Evolutionary conservation across 1,140 invertebrate species (phyloP).

Genomic region (Heliconius congener): DNA sequence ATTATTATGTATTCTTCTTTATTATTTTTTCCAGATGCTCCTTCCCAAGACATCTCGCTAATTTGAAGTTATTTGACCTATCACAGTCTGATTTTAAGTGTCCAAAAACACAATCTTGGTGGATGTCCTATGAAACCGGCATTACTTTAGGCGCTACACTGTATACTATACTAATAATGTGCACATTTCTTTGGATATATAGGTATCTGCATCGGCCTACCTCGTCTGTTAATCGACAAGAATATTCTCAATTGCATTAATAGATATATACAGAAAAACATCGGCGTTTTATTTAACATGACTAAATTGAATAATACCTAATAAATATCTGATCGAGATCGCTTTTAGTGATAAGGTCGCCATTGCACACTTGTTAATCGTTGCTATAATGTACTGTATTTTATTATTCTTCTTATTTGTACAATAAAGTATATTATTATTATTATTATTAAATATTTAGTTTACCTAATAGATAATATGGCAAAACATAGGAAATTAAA

Average conservation of each 20-base stretch:
- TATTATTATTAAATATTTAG: too few species aligned
- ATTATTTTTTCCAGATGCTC: constrained; percentile 31
- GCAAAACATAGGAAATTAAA: too few species aligned
- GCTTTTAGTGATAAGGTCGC: too few species aligned
- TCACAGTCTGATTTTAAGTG: constrained; percentile 31
- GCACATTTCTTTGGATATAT: constrained; percentile 36
- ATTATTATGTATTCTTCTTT: neutral
- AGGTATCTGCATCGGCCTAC: constrained; percentile 28
- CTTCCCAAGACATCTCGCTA: constrained; percentile 24
- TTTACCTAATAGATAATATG: too few species aligned
- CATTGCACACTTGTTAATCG: too few species aligned
- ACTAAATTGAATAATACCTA: too few species aligned
- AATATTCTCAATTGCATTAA: constrained; percentile 22
- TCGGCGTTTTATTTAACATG: too few species aligned
- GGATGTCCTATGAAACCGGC: neutral
- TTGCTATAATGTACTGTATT: too few species aligned
- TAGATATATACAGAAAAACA: too few species aligned
- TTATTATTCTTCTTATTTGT: too few species aligned
- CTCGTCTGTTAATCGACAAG: constrained; percentile 22
- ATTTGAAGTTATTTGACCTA: constrained; percentile 31
- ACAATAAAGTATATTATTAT: too few species aligned
- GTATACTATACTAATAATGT: constrained; percentile 22
- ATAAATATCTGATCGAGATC: too few species aligned
- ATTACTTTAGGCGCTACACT: constrained; percentile 21
- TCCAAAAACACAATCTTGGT: constrained; percentile 5